Evolutionary conservation across 2,888 invertebrate species (phyloP), one percentile per base, ranked within the genome.

Genomic region (Ennomos fuscantarius): DNA sequence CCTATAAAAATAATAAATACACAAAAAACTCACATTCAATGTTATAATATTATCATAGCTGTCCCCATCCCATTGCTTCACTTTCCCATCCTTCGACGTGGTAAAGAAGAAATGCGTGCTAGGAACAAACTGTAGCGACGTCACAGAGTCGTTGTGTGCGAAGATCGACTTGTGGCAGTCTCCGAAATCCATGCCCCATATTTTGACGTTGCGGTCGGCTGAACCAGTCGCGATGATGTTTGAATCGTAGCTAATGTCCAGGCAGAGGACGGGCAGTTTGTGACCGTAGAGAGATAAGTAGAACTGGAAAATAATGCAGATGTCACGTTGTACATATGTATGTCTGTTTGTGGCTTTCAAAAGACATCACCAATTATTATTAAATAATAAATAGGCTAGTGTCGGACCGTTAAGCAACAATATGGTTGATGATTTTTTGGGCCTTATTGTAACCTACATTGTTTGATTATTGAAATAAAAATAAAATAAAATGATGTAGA

Each of bases 161-260:
- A 99, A 98, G 68, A 99, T 93, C 0, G 98, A 98, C 75, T 95
- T 95, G 88, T 98, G 99, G 72, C 99, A 99, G 84, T 99, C 99
- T n/a, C 99, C 99, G 83, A 98, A 99, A 87, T 99, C 99, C 89
- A 99, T 94, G 35, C 99, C 99, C 99, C 99, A 99, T 62, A 99
- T 95, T 92, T 99, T 99, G 32, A 99, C 94, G 82, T 97, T 99
- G 39, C 98, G 94, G 91, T 99, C 99, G 0, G 97, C 97, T 2
- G 99, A 99, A 8, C 99, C 99, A 0, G 99, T 99, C 9, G 95
- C 97, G 64, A 99, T 96, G 24, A 99, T 82, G 9, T 94, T 94
- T 0, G 96, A 96, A 82, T 98, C 98, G 69, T 96, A 95, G 10
- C 97, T 97, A 59, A 99, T 98, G 81, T 99, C 99, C 93, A 99